phyloP scores from a whole-genome alignment of 2,888 invertebrate species.

The Cinara cedri region DNA sequence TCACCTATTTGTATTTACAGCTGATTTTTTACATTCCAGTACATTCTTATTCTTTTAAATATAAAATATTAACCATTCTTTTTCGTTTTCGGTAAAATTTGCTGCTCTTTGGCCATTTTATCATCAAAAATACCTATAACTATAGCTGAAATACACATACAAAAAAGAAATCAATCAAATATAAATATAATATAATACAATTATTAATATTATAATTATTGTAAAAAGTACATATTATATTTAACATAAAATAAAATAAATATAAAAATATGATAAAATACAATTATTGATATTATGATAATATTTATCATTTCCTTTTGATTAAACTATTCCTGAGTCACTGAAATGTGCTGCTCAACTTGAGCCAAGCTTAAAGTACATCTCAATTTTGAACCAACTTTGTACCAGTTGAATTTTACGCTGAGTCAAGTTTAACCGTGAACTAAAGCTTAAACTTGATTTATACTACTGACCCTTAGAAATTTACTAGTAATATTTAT shows the following conservation, averaged over 20 bases:
- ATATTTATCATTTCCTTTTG: not conserved
- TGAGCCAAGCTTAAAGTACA: conserved; percentile 5
- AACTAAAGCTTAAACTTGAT: not conserved
- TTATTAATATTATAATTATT: too few relatives aligned
- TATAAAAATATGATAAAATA: too few relatives aligned
- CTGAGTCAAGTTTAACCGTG: not conserved
- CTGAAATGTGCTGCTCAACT: not conserved
- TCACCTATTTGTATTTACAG: not conserved
- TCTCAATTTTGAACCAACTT: too few relatives aligned
- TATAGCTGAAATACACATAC: too few relatives aligned
- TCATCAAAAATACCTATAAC: not conserved
- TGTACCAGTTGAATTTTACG: not conserved
- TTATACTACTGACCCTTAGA: too few relatives aligned
- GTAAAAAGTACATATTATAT: too few relatives aligned
- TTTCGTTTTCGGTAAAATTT: not conserved
- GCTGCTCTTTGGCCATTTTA: not conserved
- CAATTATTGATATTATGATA: too few relatives aligned
- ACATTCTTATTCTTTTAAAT: not conserved
- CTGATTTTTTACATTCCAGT: not conserved
- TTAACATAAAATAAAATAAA: too few relatives aligned
- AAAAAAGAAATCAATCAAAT: too few relatives aligned
- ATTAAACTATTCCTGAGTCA: not conserved
- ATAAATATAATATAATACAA: too few relatives aligned
- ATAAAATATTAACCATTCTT: not conserved
- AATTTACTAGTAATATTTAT: too few relatives aligned